Evolutionary conservation across 2,797 vertebrate genomes (phyloP).

Genomic region (Ispidina lecontei): DNA sequence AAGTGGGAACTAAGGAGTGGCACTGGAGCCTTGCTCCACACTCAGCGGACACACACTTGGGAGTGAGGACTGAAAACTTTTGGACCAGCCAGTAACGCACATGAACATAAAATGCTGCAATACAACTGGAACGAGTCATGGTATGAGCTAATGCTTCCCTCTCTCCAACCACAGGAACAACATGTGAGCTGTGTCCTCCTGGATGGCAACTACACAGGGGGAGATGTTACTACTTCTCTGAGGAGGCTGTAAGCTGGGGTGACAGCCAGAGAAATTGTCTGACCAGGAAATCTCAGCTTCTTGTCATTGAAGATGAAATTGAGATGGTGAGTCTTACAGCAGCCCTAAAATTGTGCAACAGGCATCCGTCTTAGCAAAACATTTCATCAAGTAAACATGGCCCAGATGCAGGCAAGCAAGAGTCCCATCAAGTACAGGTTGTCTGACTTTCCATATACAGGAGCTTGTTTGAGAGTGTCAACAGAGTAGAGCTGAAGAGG

Average conservation of each 20-base stretch:
- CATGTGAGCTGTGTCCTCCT: conserved; percentile 4
- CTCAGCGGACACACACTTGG: neutral
- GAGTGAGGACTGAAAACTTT: neutral
- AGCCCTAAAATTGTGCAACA: neutral
- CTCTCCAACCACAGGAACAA: neutral
- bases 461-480: neutral
- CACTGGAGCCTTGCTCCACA: neutral
- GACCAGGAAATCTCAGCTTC: conserved; percentile 51
- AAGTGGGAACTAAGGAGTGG: neutral
- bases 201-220: conserved; percentile 48
- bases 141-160: neutral
- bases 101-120: neutral
- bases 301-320: conserved; percentile 34
- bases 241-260: conserved; percentile 41
- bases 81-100: neutral
- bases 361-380: neutral
- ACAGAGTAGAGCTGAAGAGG: neutral
- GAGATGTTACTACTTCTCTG: conserved; percentile 52
- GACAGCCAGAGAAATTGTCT: conserved; percentile 43
- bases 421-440: neutral
- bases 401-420: neutral
- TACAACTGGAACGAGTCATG: neutral
- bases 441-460: neutral
- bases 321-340: conserved; percentile 55
- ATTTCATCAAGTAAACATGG: neutral